Percentiles rank a stretch among this genome's conserved stretches.
Evolutionary conservation across 1,140 invertebrate genomes (phyloP).

Genomic region (Oncopodura yosiiana): DNA sequence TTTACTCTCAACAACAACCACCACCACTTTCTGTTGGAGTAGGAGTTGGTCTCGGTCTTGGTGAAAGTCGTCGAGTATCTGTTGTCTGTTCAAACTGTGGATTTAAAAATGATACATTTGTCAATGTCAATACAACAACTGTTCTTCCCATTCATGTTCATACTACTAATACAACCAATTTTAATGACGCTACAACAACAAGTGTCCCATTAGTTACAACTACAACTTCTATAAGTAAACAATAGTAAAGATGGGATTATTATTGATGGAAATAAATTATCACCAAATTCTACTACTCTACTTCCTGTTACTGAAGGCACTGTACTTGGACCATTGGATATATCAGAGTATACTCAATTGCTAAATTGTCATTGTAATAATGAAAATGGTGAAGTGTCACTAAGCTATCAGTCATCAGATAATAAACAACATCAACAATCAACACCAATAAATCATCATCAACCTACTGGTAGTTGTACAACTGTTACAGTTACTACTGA

Average conservation of each 20-base stretch:
- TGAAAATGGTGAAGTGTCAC: no score
- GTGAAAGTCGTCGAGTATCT: constrained; percentile 20
- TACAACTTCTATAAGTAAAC: no score
- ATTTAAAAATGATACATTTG: constrained; percentile 29
- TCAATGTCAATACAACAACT: constrained; percentile 7
- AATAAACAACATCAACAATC: no score
- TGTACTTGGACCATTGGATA: constrained; percentile 16
- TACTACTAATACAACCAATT: not conserved
- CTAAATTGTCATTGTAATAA: not conserved
- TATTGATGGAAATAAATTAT: not conserved
- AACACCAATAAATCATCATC: no score
- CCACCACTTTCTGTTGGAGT: no score
- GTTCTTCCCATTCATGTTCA: not conserved
- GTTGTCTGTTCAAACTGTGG: constrained; percentile 34
- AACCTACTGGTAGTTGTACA: no score
- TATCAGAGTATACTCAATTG: no score
- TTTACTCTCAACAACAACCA: constrained; percentile 27
- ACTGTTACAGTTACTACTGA: no score
- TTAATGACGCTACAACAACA: not conserved
- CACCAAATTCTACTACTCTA: not conserved
- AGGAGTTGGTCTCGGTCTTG: not conserved
- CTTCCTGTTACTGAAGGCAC: constrained; percentile 16
- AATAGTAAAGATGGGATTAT: no score
- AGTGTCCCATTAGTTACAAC: not conserved
- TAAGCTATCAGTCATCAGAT: no score